Evolutionary conservation across 1,140 invertebrate species (phyloP).

Genomic region (Drosophila kepulauana): DNA sequence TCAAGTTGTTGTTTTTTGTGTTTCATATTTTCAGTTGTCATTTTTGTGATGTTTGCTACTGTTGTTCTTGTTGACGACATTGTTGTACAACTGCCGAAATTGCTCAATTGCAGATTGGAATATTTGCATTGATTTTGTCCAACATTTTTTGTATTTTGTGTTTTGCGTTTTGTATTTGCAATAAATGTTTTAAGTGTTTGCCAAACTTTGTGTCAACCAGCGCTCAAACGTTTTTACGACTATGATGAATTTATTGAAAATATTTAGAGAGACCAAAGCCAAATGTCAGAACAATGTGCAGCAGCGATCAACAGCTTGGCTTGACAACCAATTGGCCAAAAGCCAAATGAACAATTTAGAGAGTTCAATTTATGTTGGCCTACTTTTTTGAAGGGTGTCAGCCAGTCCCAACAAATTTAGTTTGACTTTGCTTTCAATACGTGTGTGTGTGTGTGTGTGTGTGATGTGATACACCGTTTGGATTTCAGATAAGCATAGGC

Average conservation of each 20-base stretch:
- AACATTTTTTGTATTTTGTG: conserved; percentile 46
- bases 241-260: conserved; percentile 68
- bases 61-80: conserved; percentile 1
- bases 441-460: background rate
- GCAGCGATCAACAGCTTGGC: conserved; percentile 45
- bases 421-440: too few species aligned
- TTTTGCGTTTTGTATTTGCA: conserved; percentile 44
- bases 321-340: conserved; percentile 39
- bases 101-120: conserved; percentile 56
- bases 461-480: background rate
- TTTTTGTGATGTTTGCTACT: conserved; percentile 21
- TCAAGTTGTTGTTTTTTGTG: background rate
- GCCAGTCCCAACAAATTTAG: background rate
- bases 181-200: conserved; percentile 64
- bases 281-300: conserved; percentile 64
- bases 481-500: conserved; percentile 7
- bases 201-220: conserved; percentile 57
- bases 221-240: conserved; percentile 35
- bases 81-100: conserved; percentile 54
- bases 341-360: conserved; percentile 20
- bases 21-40: conserved; percentile 10
- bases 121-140: conserved; percentile 55
- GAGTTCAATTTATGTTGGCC: conserved; percentile 30
- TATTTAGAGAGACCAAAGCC: conserved; percentile 37
- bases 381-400: background rate